Percentiles rank a stretch among this genome's conserved stretches.
Evolutionary conservation across 1,140 invertebrate genomes (phyloP).

Genomic region (Lasaia peninsularis): DNA sequence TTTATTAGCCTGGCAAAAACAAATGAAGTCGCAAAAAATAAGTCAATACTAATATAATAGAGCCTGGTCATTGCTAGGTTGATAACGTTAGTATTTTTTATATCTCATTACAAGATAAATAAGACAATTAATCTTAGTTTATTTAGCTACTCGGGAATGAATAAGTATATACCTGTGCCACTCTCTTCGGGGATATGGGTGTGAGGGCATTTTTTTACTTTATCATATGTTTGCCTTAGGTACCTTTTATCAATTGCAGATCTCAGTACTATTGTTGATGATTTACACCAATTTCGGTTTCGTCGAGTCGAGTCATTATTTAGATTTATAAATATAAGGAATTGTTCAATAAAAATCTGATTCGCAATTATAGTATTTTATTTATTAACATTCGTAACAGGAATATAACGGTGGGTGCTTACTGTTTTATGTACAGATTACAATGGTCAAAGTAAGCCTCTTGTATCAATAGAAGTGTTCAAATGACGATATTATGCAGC

Average conservation of each 20-base stretch:
- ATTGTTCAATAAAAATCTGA: slow-evolving; percentile 13
- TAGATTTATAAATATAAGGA: background rate
- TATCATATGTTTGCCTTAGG: too few species aligned
- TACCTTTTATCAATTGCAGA: background rate
- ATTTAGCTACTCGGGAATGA: too few species aligned
- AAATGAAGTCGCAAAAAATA: too few species aligned
- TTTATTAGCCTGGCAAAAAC: too few species aligned
- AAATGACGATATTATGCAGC: too few species aligned
- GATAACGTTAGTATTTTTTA: background rate
- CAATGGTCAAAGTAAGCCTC: background rate
- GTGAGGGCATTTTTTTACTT: too few species aligned
- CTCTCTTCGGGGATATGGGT: too few species aligned
- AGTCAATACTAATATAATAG: too few species aligned
- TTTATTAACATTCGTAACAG: slow-evolving; percentile 38
- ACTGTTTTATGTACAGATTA: slow-evolving; percentile 14
- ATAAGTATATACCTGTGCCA: too few species aligned
- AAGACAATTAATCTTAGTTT: too few species aligned
- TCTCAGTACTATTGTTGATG: background rate
- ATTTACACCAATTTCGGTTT: slow-evolving; percentile 6
- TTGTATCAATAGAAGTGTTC: background rate
- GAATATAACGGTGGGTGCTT: slow-evolving; percentile 47
- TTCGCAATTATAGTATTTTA: slow-evolving; percentile 2
- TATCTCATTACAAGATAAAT: too few species aligned
- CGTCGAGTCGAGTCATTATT: slow-evolving; percentile 6
- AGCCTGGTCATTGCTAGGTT: too few species aligned